Base-by-base conservation (phyloP, 2,888 invertebrate genomes). In the Phaedon cochleariae region DNA sequence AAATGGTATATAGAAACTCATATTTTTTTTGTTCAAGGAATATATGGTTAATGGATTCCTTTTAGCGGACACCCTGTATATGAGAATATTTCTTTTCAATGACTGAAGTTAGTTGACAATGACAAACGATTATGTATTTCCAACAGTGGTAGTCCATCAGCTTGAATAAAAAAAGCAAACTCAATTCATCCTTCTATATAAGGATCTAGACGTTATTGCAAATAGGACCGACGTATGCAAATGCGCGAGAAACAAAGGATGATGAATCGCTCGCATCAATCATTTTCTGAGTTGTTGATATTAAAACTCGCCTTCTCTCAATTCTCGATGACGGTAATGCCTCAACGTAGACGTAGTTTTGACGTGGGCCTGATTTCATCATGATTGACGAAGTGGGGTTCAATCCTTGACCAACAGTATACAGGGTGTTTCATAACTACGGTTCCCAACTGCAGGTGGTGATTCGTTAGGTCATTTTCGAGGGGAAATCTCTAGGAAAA, bases 211-310 rank as follows among this genome's bases (percentile, higher is more conserved):
- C 41, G 41, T 51, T 51, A 51, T 51, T 37, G 41, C 46, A 53
- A 64, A 52, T 21, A 21, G 48, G 31, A 58, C 34, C 34, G 45
- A 31, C 62, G 57, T 37, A 57, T 31, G 49, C 55, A 64, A 64
- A 59, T 45, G 62, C 46, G 61, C 37, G 58, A 61, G 64, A 62
- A 67, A 64, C 67, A 67, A 67, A 64, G 64, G 82, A 84, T 82
- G 84, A 84, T 84, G 79, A 82, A 84, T 83, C 79, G 80, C 74
- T 71, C 70, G 73, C 83, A 84, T 83, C 83, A 83, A 83, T 84
- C 83, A 84, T 82, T 77, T 77, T 79, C 74, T 78, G 77, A 77
- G 71, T 70, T 69, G 67, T 64, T 67, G 67, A 67, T 67, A 67
- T 67, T 64, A 62, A n/a, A 67, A 62, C 45, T 48, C 51, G 61